These are phyloP conservation scores for Papilio polyxenes DNA, from an alignment of 1,140 invertebrate species.

Conservation along the genomic window DNA sequence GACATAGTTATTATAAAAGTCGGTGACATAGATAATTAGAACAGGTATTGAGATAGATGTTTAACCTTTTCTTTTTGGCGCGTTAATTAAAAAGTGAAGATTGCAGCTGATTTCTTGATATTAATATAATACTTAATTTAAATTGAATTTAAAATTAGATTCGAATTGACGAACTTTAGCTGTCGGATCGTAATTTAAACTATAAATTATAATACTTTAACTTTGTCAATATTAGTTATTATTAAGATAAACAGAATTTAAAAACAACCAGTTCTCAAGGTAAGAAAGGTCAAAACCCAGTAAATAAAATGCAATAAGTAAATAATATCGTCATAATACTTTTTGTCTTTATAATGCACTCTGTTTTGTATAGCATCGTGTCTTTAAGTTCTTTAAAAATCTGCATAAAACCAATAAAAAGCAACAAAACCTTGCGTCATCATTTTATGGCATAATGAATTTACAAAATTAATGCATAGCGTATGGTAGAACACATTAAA, in stretches of 20 bases:
- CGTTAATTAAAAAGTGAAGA: no score
- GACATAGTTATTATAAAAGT: conserved; percentile 16
- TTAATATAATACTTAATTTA: no score
- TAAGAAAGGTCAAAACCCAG: neutral
- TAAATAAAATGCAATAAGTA: neutral
- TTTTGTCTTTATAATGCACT: neutral
- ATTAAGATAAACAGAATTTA: neutral
- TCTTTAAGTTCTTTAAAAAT: neutral
- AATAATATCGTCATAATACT: neutral
- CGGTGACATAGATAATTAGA: neutral
- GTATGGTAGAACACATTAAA: neutral
- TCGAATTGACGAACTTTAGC: no score
- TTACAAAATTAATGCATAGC: neutral
- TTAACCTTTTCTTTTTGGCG: no score
- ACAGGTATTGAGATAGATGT: neutral
- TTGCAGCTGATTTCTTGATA: no score
- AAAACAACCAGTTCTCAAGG: neutral
- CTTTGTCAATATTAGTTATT: neutral
- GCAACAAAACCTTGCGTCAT: neutral
- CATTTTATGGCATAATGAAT: neutral
- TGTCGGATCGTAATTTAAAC: no score
- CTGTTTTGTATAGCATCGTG: neutral
- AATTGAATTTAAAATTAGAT: no score
- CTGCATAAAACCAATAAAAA: conserved; percentile 2
- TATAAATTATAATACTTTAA: no score